A percentile compares a stretch with the other conserved stretches of the same genome.
phyloP scores from a whole-genome alignment of 2,888 invertebrate species.

The Xanthia icteritia region DNA sequence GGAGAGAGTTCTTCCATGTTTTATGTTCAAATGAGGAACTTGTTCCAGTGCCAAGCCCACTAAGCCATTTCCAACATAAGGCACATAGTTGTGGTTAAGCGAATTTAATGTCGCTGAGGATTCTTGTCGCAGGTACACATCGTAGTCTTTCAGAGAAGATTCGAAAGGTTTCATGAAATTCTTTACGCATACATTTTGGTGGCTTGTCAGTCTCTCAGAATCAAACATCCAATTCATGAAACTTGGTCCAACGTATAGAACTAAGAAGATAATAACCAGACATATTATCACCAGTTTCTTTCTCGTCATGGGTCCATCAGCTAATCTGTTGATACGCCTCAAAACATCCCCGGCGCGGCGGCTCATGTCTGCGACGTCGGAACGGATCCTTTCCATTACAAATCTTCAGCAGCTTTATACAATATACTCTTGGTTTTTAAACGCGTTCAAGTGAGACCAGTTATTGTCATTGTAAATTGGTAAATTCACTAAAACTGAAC shows the following conservation, averaged over 20 bases:
- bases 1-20: constrained; percentile 92
- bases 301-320: constrained; percentile 87
- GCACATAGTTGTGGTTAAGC: constrained; percentile 91
- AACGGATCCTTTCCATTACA: constrained; percentile 85
- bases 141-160: constrained; percentile 91
- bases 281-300: constrained; percentile 88
- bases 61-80: constrained; percentile 94
- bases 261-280: constrained; percentile 89
- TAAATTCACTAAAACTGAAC: constrained; percentile 62
- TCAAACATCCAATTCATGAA: constrained; percentile 91
- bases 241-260: constrained; percentile 92
- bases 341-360: constrained; percentile 86
- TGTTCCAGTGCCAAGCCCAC: constrained; percentile 92
- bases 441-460: constrained; percentile 69
- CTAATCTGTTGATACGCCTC: constrained; percentile 85
- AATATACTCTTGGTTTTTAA: constrained; percentile 30
- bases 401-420: constrained; percentile 44
- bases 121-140: constrained; percentile 92
- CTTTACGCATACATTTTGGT: constrained; percentile 92
- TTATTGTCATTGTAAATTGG: constrained; percentile 73
- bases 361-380: constrained; percentile 82
- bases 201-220: constrained; percentile 83
- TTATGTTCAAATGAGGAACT: constrained; percentile 92
- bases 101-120: constrained; percentile 86
- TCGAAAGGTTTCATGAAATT: constrained; percentile 92